Percentiles rank a stretch among this genome's conserved stretches.
phyloP scores from a whole-genome alignment of 2,888 invertebrate species.

The Apamea epomidion region DNA sequence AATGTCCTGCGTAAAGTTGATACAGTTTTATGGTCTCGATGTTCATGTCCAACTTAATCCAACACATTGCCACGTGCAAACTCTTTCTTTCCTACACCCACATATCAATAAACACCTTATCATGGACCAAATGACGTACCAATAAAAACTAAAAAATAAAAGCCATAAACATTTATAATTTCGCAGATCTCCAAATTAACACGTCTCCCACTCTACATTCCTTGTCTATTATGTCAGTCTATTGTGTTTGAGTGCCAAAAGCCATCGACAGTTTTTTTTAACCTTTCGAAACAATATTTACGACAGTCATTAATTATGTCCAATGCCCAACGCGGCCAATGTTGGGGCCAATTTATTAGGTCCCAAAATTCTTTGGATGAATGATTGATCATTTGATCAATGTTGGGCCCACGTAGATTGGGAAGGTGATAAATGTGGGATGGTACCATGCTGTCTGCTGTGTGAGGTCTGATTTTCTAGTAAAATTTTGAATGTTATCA shows the following conservation, averaged over 20 bases:
- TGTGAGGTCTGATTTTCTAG: constrained; percentile 59
- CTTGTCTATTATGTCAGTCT: constrained; percentile 49
- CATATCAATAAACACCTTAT: constrained; percentile 40
- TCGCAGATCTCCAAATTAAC: constrained; percentile 73
- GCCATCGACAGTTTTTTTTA: constrained; percentile 71
- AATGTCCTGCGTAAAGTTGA: neutral
- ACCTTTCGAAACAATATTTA: constrained; percentile 76
- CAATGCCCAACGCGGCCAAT: constrained; percentile 63
- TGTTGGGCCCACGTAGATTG: constrained; percentile 53
- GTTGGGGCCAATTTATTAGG: constrained; percentile 61
- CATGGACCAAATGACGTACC: constrained; percentile 25
- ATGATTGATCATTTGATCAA: constrained; percentile 54
- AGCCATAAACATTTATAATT: constrained; percentile 55
- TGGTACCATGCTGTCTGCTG: constrained; percentile 73
- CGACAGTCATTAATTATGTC: constrained; percentile 75
- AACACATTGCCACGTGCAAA: neutral
- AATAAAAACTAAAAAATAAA: constrained; percentile 54
- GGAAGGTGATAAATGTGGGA: constrained; percentile 47
- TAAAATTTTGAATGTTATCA: neutral
- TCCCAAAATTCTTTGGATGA: constrained; percentile 52
- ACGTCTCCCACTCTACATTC: constrained; percentile 70
- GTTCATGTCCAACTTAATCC: neutral
- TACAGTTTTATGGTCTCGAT: neutral
- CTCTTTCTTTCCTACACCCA: constrained; percentile 26
- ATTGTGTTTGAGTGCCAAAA: constrained; percentile 69